Percentiles rank a stretch among this genome's conserved stretches.
phyloP scores from a whole-genome alignment of 1,140 invertebrate genomes.

The Leptopilina clavipes region DNA sequence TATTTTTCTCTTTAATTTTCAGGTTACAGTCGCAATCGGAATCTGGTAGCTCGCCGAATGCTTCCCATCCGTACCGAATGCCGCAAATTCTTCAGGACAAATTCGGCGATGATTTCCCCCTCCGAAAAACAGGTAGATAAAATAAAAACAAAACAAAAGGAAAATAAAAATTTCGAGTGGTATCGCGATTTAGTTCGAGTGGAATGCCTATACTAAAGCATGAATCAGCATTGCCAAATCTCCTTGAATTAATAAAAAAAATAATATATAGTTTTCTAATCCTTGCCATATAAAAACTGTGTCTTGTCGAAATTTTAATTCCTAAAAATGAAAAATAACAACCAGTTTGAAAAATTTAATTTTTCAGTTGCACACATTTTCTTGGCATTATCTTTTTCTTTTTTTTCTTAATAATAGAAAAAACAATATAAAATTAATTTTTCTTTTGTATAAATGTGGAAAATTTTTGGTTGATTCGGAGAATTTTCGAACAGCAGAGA shows the following conservation, averaged over 20 bases:
- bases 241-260: background rate
- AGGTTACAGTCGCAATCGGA: constrained; percentile 72
- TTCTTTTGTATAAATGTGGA: background rate
- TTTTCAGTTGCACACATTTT: too few species aligned
- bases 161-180: constrained; percentile 31
- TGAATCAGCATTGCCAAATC: constrained; percentile 62
- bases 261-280: background rate
- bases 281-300: background rate
- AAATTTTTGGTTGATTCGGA: too few species aligned
- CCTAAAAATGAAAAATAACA: too few species aligned
- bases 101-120: constrained; percentile 86
- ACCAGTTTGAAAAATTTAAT: too few species aligned
- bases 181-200: constrained; percentile 53
- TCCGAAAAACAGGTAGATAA: constrained; percentile 92
- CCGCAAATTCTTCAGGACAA: constrained; percentile 76
- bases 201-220: constrained; percentile 73
- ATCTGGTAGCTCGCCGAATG: constrained; percentile 72
- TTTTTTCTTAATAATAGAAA: too few species aligned
- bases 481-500: constrained; percentile 20
- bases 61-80: constrained; percentile 82
- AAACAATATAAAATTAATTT: too few species aligned
- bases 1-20: constrained; percentile 37
- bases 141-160: constrained; percentile 34
- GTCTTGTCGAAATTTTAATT: background rate
- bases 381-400: too few species aligned